Base-by-base conservation (phyloP, 2,888 invertebrate genomes). In the Heliconius cydno region DNA sequence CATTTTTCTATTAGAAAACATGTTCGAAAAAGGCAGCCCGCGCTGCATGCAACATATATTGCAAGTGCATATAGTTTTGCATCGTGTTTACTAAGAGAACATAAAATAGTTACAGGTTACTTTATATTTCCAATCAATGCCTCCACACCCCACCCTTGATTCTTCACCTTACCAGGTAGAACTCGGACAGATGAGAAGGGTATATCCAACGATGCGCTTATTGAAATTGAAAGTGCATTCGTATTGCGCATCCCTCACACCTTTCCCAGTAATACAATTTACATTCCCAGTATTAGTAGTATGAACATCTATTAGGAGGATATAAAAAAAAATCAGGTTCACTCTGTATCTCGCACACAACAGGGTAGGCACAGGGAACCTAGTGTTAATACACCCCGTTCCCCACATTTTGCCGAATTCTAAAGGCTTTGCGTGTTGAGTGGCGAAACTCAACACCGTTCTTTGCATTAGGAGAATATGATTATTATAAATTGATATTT, bases 1-100 rank as follows among this genome's bases (percentile, higher is more conserved):
- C 34, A 57, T 57, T 57, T 57, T 19, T 57, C 6, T 57, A 57
- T 57, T 22, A 19, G 57, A 57, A 57, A 22, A 7, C 9, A 57
- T 57, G 9, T 57, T 57, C 22, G 22, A 22, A 46, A 46, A 46
- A 13, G 7, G 34, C 34, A 34, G 9, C 0, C 34, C 34, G 34
- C 34, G 9, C 34, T 34, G 34, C 34, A 34, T 34, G 34, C 13
- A 46, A 46, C 46, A 46, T 13, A 28, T 28, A 65, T 65, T 65
- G 68, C 68, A 68, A 38, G 12, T 68, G 68, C 68, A 68, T 68
- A n/a, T 38, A 10, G n/a, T n/a, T 38, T n/a, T 68, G 68, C 68
- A 68, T 38, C 13, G 38, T 6, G n/a, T 12, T 66, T 68, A 68
- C 68, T 38, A 68, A 38, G 68, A 68, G 22, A 68, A 6, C 38